A percentile compares a stretch with the other conserved stretches of the same genome.
Evolutionary conservation across 2,113 vertebrate genomes (phyloP).

Genomic region (Abramis brama): DNA sequence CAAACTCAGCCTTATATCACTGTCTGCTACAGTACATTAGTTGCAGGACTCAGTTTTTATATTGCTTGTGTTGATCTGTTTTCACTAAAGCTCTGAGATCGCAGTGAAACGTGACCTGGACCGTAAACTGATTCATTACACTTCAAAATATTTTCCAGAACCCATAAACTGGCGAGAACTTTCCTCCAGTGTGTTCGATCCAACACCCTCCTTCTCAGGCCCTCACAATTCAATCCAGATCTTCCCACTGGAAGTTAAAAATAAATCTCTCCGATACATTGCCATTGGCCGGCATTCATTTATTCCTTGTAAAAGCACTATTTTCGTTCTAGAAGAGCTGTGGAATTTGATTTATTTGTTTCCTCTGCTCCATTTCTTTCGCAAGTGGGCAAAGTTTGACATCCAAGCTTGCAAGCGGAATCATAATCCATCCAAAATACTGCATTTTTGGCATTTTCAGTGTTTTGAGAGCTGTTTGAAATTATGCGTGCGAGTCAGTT

Average conservation of each 20-base stretch:
- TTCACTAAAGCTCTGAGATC: constrained; percentile 49
- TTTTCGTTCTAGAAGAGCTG: constrained; percentile 48
- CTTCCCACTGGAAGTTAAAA: constrained; percentile 49
- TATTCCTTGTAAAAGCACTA: constrained; percentile 60
- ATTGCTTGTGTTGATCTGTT: constrained; percentile 52
- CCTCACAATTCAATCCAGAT: constrained; percentile 5
- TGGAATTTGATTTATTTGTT: not conserved
- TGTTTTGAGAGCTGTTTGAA: not conserved
- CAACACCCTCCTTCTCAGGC: not conserved
- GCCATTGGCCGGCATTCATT: constrained; percentile 61
- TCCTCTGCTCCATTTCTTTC: not conserved
- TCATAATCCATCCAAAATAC: not conserved
- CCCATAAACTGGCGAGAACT: constrained; percentile 50
- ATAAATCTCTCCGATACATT: constrained; percentile 66
- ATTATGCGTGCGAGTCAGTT: not conserved
- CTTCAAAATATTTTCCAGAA: constrained; percentile 63
- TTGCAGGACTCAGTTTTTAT: constrained; percentile 12
- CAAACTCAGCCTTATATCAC: not conserved
- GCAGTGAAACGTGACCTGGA: constrained; percentile 62
- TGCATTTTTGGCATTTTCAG: not conserved
- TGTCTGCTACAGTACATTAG: not conserved
- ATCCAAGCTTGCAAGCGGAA: not conserved
- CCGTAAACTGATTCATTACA: constrained; percentile 63
- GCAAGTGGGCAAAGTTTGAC: not conserved
- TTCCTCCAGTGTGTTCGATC: not conserved